Conservation (phyloP, 2,797 vertebrate species). For the Loriculus beryllinus region DNA sequence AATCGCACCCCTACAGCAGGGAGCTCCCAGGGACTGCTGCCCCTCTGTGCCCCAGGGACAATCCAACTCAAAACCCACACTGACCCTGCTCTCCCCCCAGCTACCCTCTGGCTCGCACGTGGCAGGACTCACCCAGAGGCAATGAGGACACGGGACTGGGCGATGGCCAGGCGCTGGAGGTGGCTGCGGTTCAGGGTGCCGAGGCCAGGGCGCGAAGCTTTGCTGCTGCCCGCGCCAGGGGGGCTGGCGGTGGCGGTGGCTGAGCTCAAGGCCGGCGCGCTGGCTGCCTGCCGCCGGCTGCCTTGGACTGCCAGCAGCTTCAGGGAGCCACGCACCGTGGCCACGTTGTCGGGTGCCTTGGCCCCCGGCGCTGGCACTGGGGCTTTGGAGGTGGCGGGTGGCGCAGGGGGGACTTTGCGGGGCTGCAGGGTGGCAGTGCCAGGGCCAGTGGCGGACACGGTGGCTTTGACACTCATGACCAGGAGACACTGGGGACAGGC, state of each 20-base stretch:
- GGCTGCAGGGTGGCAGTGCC: slow-evolving; percentile 28
- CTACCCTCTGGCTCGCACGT: fast-evolving
- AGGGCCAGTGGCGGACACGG: not conserved
- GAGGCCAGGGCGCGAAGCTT: slow-evolving; percentile 78
- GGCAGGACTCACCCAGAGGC: slow-evolving; percentile 86
- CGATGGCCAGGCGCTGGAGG: slow-evolving; percentile 89
- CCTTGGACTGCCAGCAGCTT: slow-evolving; percentile 74
- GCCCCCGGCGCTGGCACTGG: slow-evolving; percentile 64
- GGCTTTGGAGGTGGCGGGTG: not conserved
- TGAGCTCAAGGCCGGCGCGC: not conserved
- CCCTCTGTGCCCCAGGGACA: not conserved
- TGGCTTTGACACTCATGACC: slow-evolving; percentile 88
- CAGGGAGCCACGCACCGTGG: slow-evolving; percentile 24
- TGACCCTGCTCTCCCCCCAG: fast-evolving
- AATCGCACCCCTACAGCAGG: not conserved
- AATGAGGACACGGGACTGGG: slow-evolving; percentile 92
- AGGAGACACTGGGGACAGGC: slow-evolving; percentile 92
- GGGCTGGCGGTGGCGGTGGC: slow-evolving; percentile 65
- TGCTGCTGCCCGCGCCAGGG: slow-evolving; percentile 39
- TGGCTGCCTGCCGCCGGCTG: slow-evolving; percentile 61
- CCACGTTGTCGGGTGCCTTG: not conserved
- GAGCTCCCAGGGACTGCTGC: not conserved
- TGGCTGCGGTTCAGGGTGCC: slow-evolving; percentile 85
- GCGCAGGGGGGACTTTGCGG: slow-evolving; percentile 65
- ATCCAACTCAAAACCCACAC: fast-evolving